Conservation (phyloP, 2,113 vertebrate genomes). For the Halichoerus grypus region DNA sequence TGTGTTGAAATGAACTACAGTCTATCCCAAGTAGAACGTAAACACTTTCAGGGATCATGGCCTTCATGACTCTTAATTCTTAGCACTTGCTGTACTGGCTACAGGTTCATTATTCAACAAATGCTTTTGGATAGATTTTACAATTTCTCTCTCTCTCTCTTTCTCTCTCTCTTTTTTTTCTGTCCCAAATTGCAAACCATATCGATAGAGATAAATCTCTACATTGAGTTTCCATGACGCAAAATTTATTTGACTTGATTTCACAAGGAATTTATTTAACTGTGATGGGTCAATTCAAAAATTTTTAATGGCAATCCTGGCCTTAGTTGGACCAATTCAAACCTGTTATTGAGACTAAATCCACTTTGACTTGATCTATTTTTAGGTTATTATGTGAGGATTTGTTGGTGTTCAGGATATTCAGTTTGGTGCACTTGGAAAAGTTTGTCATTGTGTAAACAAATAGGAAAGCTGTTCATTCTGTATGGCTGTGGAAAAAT, state of each 20-base stretch:
- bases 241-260: neutral
- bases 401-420: neutral
- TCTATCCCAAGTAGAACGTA: neutral
- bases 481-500: neutral
- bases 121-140: neutral
- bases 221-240: neutral
- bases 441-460: neutral
- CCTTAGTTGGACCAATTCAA: neutral
- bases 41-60: neutral
- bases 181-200: neutral
- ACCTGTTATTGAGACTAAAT: conserved; percentile 1
- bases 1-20: neutral
- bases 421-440: neutral
- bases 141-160: neutral
- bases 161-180: neutral
- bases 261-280: conserved; percentile 23
- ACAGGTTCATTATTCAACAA: neutral
- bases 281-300: neutral
- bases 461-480: conserved; percentile 30
- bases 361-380: neutral
- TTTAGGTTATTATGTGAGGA: neutral
- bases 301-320: neutral
- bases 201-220: neutral
- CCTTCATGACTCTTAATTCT: neutral
- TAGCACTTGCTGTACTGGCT: neutral